phyloP scores from a whole-genome alignment of 1,140 invertebrate species.

The Brachionus sp. region DNA sequence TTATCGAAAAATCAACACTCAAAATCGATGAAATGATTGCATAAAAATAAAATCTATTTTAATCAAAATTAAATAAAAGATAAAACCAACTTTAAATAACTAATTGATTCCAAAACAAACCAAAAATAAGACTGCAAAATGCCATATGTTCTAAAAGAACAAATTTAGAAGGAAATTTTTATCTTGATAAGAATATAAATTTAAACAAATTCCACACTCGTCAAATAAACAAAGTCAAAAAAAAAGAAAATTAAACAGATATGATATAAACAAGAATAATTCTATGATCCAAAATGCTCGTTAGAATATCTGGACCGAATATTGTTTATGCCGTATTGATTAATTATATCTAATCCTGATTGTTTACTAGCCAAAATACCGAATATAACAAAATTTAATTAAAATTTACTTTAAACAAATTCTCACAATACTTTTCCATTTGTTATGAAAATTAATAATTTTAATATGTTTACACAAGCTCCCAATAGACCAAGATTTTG shows the following conservation, averaged over 20 bases:
- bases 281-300: background rate
- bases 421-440: background rate
- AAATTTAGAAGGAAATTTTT: background rate
- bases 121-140: background rate
- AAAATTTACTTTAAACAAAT: background rate
- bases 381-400: background rate
- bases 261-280: background rate
- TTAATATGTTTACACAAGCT: background rate
- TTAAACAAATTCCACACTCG: background rate
- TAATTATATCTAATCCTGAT: background rate
- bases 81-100: background rate
- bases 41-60: background rate
- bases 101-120: background rate
- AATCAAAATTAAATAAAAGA: background rate
- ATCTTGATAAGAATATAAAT: background rate
- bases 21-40: background rate
- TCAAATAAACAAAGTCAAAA: slow-evolving; percentile 8
- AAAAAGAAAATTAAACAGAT: background rate
- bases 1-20: background rate
- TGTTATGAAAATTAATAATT: background rate
- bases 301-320: background rate
- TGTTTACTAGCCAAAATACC: background rate
- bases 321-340: background rate
- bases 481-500: background rate
- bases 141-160: background rate